Base-by-base conservation (phyloP, 2,888 invertebrate species). In the Caenorhabditis sp. region DNA sequence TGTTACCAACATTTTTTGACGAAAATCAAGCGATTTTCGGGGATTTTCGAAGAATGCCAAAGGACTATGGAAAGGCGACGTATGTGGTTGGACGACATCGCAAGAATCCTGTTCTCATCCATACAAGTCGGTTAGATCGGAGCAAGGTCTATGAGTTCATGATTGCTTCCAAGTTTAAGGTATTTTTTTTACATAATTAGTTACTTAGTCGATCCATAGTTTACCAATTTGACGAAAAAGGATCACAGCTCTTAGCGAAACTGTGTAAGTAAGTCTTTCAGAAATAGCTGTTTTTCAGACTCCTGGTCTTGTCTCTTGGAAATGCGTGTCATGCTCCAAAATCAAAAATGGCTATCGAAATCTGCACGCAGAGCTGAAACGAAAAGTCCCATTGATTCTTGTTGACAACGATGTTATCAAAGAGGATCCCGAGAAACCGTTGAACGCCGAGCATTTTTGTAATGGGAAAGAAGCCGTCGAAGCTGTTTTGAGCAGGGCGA, bases 331-430 rank as follows among this genome's bases (percentile, higher is more conserved):
- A 0, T 81, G 81, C 20, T 24, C 67, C 0, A 81, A 69, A 51
- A 55, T 81, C 15, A 70, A 70, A 40, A 77, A 81, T 26, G 67
- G 68, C 15, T 77, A 81, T 61, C 81, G 76, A 15, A 60, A 65
- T 35, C 24, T 76, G 18, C 55, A 65, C 1, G 65, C 47, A 0
- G 62, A 70, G 47, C 32, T 76, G 50, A 71, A 76, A 22, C 58
- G 70, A 13, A 81, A 81, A 50, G 62, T 81, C 28, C 81, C 81
- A 13, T 40, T 81, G 18, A 77, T 81, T 47, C 40, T 76, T 1
- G 76, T 81, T 0, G 81, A 81, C 40, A 81, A 81, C n/a, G 81
- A 81, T 40, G 65, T 81, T 15, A 81, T 81, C 9, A 81, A 81
- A 26, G 81, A 81, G 20, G 62, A 81, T 67, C 81, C 81, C 9